Evolutionary conservation across 2,888 invertebrate genomes (phyloP).

Genomic region (Gari tellinella): DNA sequence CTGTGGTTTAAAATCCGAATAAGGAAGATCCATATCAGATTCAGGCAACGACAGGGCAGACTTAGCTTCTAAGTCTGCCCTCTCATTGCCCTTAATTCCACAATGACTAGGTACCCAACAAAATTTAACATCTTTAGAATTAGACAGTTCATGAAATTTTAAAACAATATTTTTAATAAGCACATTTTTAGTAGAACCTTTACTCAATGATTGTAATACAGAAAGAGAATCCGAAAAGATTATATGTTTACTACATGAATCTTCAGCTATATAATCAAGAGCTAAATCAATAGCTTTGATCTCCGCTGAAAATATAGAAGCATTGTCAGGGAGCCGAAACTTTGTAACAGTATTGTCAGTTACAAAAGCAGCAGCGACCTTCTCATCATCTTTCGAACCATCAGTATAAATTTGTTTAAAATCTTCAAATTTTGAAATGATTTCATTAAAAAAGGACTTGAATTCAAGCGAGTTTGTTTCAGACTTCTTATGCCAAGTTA

Average conservation of each 20-base stretch:
- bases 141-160: constrained; percentile 1
- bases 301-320: constrained; percentile 34
- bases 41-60: background rate
- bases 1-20: constrained; percentile 15
- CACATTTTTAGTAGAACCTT: constrained; percentile 2
- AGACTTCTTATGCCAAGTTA: constrained; percentile 11
- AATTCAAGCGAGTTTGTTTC: constrained; percentile 9
- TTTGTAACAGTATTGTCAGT: background rate
- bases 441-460: constrained; percentile 9
- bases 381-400: constrained; percentile 27
- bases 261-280: constrained; percentile 4
- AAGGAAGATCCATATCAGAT: constrained; percentile 1
- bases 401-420: constrained; percentile 26
- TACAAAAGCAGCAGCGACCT: constrained; percentile 17
- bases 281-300: constrained; percentile 21
- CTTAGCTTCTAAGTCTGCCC: constrained; percentile 12
- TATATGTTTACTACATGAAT: background rate
- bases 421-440: background rate
- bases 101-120: constrained; percentile 31
- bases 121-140: constrained; percentile 12
- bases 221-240: constrained; percentile 27
- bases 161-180: constrained; percentile 7
- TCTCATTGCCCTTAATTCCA: constrained; percentile 26
- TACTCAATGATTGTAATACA: constrained; percentile 12
- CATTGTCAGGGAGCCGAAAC: constrained; percentile 14